Evolutionary conservation across 30 jellyfish, hydroid and myxozoan species (phyloP).

Genomic region (Sanderia malayensis): DNA sequence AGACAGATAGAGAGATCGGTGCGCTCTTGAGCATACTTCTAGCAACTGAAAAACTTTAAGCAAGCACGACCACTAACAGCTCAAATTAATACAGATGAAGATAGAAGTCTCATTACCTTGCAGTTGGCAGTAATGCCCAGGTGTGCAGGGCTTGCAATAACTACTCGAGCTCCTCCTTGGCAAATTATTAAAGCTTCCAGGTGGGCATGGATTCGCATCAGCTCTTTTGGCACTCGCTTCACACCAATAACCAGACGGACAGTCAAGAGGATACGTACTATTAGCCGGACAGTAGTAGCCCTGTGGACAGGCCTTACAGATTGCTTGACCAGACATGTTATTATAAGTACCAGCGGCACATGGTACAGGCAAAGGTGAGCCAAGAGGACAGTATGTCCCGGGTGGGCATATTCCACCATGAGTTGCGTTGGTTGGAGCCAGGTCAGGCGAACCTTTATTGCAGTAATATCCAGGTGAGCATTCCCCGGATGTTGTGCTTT

Average conservation of each 20-base stretch:
- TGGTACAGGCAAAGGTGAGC: slow-evolving; percentile 77
- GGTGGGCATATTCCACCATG: slow-evolving; percentile 97
- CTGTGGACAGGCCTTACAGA: slow-evolving; percentile 73
- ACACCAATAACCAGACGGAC: slow-evolving; percentile 99
- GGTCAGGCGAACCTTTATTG: slow-evolving; percentile 86
- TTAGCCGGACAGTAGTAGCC: slow-evolving; percentile 92
- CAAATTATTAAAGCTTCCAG: slow-evolving; percentile 81
- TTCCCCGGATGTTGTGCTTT: slow-evolving; percentile 67
- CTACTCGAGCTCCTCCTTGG: slow-evolving; percentile 49
- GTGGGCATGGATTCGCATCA: slow-evolving; percentile 78
- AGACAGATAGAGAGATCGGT: too few species aligned
- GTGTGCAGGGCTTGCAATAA: slow-evolving; percentile 79
- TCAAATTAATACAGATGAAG: too few species aligned
- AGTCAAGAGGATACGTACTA: slow-evolving; percentile 67
- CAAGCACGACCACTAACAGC: too few species aligned
- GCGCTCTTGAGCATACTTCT: too few species aligned
- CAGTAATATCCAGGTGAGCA: slow-evolving; percentile 93
- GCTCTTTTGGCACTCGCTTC: slow-evolving; percentile 65
- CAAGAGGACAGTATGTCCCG: slow-evolving; percentile 90
- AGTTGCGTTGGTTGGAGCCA: slow-evolving; percentile 67
- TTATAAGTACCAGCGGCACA: slow-evolving; percentile 93
- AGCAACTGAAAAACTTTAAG: too few species aligned
- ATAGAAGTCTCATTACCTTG: slow-evolving; percentile 65
- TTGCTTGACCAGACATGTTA: slow-evolving; percentile 78
- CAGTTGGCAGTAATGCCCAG: slow-evolving; percentile 81